phyloP scores from a whole-genome alignment of 2,888 invertebrate genomes.

The Phragmatobia fuliginosa region DNA sequence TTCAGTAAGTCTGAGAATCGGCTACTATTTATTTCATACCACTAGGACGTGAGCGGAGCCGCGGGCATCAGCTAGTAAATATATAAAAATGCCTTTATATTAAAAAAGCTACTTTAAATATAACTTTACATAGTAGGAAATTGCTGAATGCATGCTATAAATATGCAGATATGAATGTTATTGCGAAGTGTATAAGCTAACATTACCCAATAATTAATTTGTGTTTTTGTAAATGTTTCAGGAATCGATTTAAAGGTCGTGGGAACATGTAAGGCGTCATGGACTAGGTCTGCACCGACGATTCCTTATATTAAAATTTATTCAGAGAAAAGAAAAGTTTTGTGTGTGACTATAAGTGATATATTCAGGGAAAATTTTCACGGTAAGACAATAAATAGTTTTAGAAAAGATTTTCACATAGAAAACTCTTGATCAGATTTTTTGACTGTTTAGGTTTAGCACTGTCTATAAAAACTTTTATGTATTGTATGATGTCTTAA shows the following conservation, averaged over 20 bases:
- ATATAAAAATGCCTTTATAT: no score
- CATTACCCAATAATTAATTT: background rate
- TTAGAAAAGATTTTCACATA: background rate
- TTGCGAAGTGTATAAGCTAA: background rate
- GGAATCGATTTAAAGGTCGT: slow-evolving; percentile 70
- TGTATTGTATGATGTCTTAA: background rate
- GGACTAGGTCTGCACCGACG: slow-evolving; percentile 73
- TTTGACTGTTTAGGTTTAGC: background rate
- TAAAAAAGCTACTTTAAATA: no score
- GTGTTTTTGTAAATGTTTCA: slow-evolving; percentile 54
- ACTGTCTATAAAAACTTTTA: no score
- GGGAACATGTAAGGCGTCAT: slow-evolving; percentile 72
- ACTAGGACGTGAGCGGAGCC: no score
- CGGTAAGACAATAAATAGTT: slow-evolving; percentile 35
- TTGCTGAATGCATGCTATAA: background rate
- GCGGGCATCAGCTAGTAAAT: no score
- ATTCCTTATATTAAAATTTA: slow-evolving; percentile 76
- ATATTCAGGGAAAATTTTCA: slow-evolving; percentile 64
- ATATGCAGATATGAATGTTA: no score
- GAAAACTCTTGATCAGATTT: background rate
- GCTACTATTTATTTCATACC: no score
- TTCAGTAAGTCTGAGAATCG: no score
- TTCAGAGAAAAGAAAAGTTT: slow-evolving; percentile 68
- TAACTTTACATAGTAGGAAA: background rate
- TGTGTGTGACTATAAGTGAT: slow-evolving; percentile 60